phyloP scores from a whole-genome alignment of 2,888 invertebrate genomes.

The Thelaira solivaga region DNA sequence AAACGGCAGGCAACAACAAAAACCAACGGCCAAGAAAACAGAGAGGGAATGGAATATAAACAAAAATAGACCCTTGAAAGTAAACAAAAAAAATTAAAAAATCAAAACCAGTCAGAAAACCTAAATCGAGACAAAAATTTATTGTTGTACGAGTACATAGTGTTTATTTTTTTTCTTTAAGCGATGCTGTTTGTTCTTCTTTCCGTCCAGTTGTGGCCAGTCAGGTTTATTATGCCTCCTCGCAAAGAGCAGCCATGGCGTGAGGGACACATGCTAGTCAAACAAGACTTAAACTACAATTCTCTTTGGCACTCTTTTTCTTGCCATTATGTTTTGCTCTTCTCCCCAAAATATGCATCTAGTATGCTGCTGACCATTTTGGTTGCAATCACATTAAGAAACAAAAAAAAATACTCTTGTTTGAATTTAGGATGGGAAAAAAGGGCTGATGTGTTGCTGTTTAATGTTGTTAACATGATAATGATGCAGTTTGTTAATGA shows the following conservation, averaged over 20 bases:
- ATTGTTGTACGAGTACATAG: conserved; percentile 28
- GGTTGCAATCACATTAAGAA: neutral
- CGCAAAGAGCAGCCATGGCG: conserved; percentile 16
- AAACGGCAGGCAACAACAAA: neutral
- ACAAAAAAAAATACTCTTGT: neutral
- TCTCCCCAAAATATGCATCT: conserved; percentile 19
- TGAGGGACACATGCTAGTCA: conserved; percentile 61
- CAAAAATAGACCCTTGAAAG: conserved; percentile 42
- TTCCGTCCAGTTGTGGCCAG: conserved; percentile 21
- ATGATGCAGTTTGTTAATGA: conserved; percentile 57
- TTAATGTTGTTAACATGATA: conserved; percentile 54
- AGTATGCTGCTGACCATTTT: neutral
- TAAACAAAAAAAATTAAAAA: neutral
- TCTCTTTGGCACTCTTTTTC: neutral
- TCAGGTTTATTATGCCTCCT: conserved; percentile 47
- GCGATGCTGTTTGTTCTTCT: neutral
- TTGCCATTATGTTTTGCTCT: neutral
- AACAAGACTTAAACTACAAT: conserved; percentile 45
- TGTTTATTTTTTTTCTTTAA: neutral
- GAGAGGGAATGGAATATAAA: conserved; percentile 26
- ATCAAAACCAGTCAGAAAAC: conserved; percentile 42
- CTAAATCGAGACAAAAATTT: conserved; percentile 54
- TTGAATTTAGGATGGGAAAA: conserved; percentile 23
- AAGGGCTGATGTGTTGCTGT: conserved; percentile 39
- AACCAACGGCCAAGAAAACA: neutral